Percentiles rank a stretch among this genome's conserved stretches.
Evolutionary conservation across 1,140 invertebrate species (phyloP).

Genomic region (Sitodiplosis mosellana): DNA sequence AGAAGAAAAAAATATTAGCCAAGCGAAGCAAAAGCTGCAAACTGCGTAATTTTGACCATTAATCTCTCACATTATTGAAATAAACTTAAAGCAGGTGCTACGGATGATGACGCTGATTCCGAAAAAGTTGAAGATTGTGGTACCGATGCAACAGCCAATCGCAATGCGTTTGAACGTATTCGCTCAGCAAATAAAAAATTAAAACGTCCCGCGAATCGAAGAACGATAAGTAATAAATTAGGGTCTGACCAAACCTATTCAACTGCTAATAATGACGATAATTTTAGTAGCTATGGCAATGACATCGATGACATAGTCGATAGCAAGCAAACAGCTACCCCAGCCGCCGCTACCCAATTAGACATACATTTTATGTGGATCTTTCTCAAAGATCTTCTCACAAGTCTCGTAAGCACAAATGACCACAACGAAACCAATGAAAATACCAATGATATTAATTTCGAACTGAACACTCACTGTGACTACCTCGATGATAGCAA

Average conservation of each 20-base stretch:
- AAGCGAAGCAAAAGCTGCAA: too few relatives aligned
- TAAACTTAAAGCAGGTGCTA: constrained; percentile 18
- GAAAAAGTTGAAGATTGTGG: constrained; percentile 25
- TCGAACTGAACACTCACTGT: constrained; percentile 30
- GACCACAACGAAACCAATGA: constrained; percentile 29
- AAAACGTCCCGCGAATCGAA: constrained; percentile 9
- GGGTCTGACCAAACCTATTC: constrained; percentile 5
- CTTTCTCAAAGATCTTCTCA: constrained; percentile 7
- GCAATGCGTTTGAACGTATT: constrained; percentile 28
- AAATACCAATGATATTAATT: constrained; percentile 28
- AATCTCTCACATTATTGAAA: too few relatives aligned
- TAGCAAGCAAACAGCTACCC: too few relatives aligned
- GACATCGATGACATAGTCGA: constrained; percentile 5
- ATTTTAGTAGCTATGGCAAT: constrained; percentile 5
- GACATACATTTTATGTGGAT: too few relatives aligned
- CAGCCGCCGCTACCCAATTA: too few relatives aligned
- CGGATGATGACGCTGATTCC: constrained; percentile 29
- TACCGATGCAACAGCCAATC: constrained; percentile 30
- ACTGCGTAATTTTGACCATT: too few relatives aligned
- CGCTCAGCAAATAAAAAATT: constrained; percentile 21
- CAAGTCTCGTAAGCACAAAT: constrained; percentile 8
- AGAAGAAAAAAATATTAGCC: too few relatives aligned
- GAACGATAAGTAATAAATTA: neutral
- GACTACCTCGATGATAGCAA: constrained; percentile 25
- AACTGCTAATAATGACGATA: constrained; percentile 6